Percentiles rank a stretch among this genome's conserved stretches.
phyloP scores from a whole-genome alignment of 2,797 vertebrate genomes.

The Tapera naevia region DNA sequence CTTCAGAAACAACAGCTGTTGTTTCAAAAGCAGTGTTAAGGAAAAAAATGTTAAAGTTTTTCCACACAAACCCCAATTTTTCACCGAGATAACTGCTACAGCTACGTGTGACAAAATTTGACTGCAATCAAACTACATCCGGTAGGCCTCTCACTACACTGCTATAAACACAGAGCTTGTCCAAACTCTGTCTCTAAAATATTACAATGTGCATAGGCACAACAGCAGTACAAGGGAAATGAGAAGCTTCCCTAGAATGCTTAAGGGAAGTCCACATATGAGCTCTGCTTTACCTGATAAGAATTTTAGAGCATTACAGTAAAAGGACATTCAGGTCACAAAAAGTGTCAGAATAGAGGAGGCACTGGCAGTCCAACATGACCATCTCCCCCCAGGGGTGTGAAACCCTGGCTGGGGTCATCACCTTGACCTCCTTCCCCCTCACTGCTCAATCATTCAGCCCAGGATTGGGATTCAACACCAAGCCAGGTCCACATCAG shows the following conservation, averaged over 20 bases:
- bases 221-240: background rate
- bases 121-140: background rate
- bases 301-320: background rate
- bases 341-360: background rate
- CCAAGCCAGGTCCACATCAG: background rate
- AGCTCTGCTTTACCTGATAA: background rate
- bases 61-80: background rate
- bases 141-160: background rate
- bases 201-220: background rate
- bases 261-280: background rate
- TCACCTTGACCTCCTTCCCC: accelerated
- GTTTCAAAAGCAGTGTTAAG: background rate
- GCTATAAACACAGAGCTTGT: background rate
- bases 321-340: background rate
- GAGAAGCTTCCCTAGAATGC: background rate
- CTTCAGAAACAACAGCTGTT: background rate
- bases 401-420: background rate
- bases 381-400: background rate
- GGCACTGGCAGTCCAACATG: accelerated
- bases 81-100: background rate
- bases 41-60: background rate
- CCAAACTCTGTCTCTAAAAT: background rate
- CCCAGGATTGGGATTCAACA: background rate
- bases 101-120: accelerated
- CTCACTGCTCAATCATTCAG: background rate